phyloP scores from a whole-genome alignment of 2,113 vertebrate species.

The Notarius lentiginosus region DNA sequence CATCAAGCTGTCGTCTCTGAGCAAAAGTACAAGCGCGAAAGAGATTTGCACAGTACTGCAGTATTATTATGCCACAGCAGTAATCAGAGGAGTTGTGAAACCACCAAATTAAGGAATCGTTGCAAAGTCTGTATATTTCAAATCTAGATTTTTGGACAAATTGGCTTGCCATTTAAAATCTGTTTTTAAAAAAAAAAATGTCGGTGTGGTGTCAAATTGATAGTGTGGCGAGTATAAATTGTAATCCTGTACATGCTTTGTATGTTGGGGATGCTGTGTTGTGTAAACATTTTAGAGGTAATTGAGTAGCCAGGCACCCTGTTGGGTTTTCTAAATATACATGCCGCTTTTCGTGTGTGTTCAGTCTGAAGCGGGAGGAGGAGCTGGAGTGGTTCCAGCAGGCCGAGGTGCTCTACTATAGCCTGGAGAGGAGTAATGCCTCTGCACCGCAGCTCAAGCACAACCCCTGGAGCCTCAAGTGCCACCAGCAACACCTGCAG shows the following conservation, averaged over 20 bases:
- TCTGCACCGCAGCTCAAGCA: conserved; percentile 88
- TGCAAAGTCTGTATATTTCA: not conserved
- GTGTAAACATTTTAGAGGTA: not conserved
- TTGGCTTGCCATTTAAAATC: not conserved
- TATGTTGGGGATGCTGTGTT: not conserved
- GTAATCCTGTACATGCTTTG: not conserved
- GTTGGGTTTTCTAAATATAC: not conserved
- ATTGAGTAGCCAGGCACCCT: not conserved
- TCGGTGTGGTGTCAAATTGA: not conserved
- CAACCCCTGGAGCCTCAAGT: conserved; percentile 98
- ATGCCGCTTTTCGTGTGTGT: not conserved
- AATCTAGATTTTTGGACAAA: not conserved
- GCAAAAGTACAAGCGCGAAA: not conserved
- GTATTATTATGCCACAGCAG: not conserved
- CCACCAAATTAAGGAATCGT: not conserved
- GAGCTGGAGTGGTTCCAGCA: conserved; percentile 63
- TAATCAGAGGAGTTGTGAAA: not conserved
- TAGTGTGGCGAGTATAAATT: not conserved
- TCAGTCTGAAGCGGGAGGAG: conserved; percentile 86
- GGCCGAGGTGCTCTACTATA: conserved; percentile 92
- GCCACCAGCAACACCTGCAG: conserved; percentile 95
- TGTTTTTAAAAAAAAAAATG: not conserved
- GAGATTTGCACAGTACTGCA: not conserved
- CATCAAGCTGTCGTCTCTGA: not conserved
- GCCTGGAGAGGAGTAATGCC: conserved; percentile 88